A percentile compares a stretch with the other conserved stretches of the same genome.
phyloP scores from a whole-genome alignment of 1,140 invertebrate genomes.

The Sitobion miscanthi region DNA sequence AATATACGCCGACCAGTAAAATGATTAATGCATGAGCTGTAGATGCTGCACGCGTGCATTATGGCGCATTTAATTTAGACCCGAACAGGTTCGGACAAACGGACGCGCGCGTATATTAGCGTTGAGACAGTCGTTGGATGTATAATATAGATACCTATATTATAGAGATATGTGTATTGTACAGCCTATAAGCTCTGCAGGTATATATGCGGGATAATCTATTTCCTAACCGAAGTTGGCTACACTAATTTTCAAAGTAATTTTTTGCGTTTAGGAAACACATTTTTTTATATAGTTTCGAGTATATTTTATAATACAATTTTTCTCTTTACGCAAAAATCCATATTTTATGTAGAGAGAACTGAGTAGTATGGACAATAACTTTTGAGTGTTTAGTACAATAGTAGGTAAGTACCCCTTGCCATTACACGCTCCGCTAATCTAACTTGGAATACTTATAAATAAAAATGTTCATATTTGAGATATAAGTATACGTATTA shows the following conservation, averaged over 20 bases:
- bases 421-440: background rate
- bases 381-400: background rate
- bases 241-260: too few species aligned
- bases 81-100: background rate
- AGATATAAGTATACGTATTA: too few species aligned
- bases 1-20: conserved; percentile 27
- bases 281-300: background rate
- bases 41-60: background rate
- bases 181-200: too few species aligned
- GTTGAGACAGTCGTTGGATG: background rate
- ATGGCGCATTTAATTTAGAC: conserved; percentile 1
- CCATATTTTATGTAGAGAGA: background rate
- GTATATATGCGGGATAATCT: background rate
- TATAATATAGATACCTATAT: background rate
- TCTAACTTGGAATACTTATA: background rate
- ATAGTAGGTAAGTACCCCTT: background rate
- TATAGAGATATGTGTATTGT: background rate
- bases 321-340: background rate
- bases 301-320: background rate
- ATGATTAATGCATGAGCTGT: conserved; percentile 43
- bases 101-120: background rate
- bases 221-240: background rate
- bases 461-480: too few species aligned
- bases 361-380: background rate
- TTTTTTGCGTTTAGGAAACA: background rate